phyloP scores from a whole-genome alignment of 2,113 vertebrate species.

The Oreochromis niloticus region DNA sequence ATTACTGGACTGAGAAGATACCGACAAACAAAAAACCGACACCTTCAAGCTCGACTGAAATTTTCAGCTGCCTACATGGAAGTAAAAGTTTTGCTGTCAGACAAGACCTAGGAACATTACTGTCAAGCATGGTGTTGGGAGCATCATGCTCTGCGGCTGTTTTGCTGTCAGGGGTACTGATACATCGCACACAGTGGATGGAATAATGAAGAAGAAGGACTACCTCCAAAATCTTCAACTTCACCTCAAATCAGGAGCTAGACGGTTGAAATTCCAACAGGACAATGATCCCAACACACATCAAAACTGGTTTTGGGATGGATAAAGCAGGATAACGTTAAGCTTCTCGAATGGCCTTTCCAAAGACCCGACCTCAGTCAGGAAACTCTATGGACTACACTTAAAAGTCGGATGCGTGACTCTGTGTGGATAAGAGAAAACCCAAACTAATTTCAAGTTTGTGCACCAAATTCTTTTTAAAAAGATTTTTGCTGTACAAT shows the following conservation, averaged over 20 bases:
- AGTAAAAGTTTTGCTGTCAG: background rate
- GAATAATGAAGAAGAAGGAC: background rate
- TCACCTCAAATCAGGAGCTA: background rate
- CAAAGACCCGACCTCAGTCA: background rate
- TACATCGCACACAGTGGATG: background rate
- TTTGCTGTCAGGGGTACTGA: background rate
- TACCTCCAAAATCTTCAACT: background rate
- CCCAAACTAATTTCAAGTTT: background rate
- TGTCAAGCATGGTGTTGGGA: background rate
- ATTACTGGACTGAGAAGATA: background rate
- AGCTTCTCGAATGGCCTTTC: background rate
- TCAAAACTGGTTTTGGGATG: background rate
- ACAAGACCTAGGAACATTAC: background rate
- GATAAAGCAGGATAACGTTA: background rate
- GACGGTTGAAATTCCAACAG: background rate
- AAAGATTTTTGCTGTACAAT: background rate
- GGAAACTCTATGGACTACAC: background rate
- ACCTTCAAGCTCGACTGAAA: background rate
- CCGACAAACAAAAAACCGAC: background rate
- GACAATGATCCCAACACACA: background rate
- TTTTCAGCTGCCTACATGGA: background rate
- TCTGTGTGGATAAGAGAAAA: background rate
- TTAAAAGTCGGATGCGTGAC: fast-evolving
- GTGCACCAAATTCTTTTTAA: background rate
- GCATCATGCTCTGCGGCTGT: background rate